These are phyloP conservation scores for Hyperoplus immaculatus DNA, from an alignment of 2,797 vertebrate species.

Conservation along the genomic window DNA sequence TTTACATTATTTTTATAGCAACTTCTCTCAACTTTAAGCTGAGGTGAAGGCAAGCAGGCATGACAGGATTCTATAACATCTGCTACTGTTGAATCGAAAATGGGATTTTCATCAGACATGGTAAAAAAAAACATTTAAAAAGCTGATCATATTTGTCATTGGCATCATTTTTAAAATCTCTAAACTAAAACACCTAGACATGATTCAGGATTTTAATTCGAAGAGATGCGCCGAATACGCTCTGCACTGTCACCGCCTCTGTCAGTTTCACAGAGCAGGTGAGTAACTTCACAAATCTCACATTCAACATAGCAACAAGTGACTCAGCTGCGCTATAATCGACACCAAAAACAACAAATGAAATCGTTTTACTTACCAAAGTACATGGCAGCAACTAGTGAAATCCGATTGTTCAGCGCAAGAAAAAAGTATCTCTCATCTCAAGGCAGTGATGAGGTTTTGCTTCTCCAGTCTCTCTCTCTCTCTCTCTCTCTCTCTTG, in stretches of 20 bases:
- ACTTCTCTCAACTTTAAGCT: background rate
- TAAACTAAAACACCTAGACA: background rate
- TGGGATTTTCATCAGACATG: background rate
- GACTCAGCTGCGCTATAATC: conserved; percentile 28
- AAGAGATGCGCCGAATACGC: background rate
- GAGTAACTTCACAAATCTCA: conserved; percentile 49
- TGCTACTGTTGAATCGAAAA: background rate
- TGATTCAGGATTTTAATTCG: background rate
- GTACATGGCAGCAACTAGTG: conserved; percentile 64
- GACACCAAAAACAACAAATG: background rate
- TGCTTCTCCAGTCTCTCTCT: conserved; percentile 42
- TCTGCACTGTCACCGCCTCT: background rate
- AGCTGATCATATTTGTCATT: background rate
- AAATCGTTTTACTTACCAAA: conserved; percentile 73
- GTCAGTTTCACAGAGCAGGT: conserved; percentile 30
- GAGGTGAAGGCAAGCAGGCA: background rate
- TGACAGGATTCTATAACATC: background rate
- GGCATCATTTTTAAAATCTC: background rate
- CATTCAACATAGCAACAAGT: conserved; percentile 76
- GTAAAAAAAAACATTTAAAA: background rate
- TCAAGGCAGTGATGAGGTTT: conserved; percentile 41
- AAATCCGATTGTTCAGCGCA: conserved; percentile 50
- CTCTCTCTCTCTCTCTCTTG: conserved; percentile 42
- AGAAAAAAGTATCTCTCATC: conserved; percentile 55
- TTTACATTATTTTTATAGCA: background rate